Conservation (phyloP, 2,888 invertebrate species). For the Stegophylla sp. region DNA sequence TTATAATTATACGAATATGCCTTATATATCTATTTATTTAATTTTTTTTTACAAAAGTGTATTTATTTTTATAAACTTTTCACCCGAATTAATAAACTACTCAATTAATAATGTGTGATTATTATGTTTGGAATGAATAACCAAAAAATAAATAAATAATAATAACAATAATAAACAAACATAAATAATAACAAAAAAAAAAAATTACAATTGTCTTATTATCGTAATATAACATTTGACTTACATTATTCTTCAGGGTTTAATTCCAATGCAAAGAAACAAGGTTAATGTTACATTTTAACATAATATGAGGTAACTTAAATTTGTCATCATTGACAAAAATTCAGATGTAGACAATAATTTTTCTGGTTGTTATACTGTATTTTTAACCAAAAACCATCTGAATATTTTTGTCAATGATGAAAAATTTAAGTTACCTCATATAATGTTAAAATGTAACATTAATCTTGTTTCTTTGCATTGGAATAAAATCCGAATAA, state of each 20-base stretch:
- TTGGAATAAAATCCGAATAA: no score
- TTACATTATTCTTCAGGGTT: constrained; percentile 22
- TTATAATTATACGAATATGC: neutral
- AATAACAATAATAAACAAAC: neutral
- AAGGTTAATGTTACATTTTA: constrained; percentile 17
- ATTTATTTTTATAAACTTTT: constrained; percentile 15
- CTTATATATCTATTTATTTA: constrained; percentile 1
- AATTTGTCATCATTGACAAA: constrained; percentile 1
- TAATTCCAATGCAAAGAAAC: constrained; percentile 6
- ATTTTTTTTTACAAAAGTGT: constrained; percentile 31
- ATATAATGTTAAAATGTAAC: neutral
- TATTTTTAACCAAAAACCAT: neutral
- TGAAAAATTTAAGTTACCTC: neutral
- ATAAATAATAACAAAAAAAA: constrained; percentile 23
- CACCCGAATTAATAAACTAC: constrained; percentile 27
- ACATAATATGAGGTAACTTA: constrained; percentile 42
- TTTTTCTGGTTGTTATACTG: constrained; percentile 1
- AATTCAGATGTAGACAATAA: neutral
- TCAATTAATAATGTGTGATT: neutral
- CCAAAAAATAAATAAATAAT: neutral
- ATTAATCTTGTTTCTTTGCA: neutral
- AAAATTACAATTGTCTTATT: constrained; percentile 49
- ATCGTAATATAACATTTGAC: constrained; percentile 14
- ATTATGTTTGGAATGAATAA: neutral
- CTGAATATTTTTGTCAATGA: neutral